phyloP scores from a whole-genome alignment of 2,113 vertebrate species.

The Laticauda colubrina region DNA sequence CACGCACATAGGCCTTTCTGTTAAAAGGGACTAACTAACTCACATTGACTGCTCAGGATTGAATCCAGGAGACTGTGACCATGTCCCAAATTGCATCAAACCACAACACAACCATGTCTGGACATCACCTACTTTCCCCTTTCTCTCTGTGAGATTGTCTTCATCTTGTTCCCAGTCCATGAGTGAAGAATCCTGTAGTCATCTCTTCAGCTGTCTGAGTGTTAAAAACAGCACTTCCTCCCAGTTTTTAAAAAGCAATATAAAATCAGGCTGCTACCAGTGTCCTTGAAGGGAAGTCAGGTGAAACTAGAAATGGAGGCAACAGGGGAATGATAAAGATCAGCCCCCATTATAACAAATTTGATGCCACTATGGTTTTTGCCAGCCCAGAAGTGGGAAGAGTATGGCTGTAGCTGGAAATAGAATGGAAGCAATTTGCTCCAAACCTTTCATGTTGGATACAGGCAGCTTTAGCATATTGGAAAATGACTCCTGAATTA shows the following conservation, averaged over 20 bases:
- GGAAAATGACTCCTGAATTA: background rate
- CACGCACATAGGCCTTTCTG: background rate
- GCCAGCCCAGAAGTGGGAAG: background rate
- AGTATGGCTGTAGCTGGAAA: background rate
- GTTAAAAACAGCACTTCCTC: background rate
- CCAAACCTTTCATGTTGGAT: background rate
- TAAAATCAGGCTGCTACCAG: background rate
- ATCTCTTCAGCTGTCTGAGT: background rate
- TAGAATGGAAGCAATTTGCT: background rate
- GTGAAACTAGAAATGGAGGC: background rate
- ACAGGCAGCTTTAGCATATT: background rate
- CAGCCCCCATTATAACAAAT: background rate
- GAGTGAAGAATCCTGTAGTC: background rate
- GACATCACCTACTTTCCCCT: background rate
- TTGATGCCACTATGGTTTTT: background rate
- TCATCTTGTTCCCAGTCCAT: background rate
- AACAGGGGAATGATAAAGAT: background rate
- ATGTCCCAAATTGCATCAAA: background rate
- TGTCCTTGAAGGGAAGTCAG: background rate
- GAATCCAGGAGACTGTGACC: background rate
- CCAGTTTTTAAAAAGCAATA: background rate
- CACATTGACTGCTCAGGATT: background rate
- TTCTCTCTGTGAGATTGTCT: background rate
- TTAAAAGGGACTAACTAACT: background rate
- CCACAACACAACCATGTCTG: background rate